Base-by-base conservation (phyloP, 2,888 invertebrate genomes). In the Cybosia mesomella region DNA sequence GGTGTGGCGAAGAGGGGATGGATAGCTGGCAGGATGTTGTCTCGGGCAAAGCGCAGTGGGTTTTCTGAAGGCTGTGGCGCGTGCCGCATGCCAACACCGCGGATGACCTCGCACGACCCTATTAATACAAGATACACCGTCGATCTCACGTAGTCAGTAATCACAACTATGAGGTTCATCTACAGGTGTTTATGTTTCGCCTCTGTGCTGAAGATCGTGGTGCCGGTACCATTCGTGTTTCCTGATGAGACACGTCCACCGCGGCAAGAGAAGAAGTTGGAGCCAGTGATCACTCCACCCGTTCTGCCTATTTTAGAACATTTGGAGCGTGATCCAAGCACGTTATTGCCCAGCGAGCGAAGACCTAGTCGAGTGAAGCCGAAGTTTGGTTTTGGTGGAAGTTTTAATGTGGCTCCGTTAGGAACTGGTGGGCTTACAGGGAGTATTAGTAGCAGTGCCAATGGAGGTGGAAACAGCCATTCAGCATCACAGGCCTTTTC, bases 1-100 rank as follows among this genome's bases (percentile, higher is more conserved):
- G 72, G 74, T 71, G 71, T 68, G 34, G 79, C 81, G 84, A 88
- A 88, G 92, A 87, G 93, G 92, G 90, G 89, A 88, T 87, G 85
- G 73, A 83, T 84, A 83, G 81, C 81, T 83, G 85, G 84, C 92
- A 92, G 94, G 94, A 93, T 89, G 87, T 87, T 85, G 90, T 85
- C 88, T 85, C 91, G 72, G 85, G 84, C 90, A 81, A 81, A 79
- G 82, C 90, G 90, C 94, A 94, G 94, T 94, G 95, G 95, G 91
- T 93, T 93, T 94, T 94, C 94, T 93, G 95, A 95, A 94, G 95
- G 95, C 95, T 94, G 93, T 87, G 92, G 88, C 91, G 91, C 93
- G 95, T 87, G 95, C 91, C 94, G 95, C 95, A 95, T 95, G 95
- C 94, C 93, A 95, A 94, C 93, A 85, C 87, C 79, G 87, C 83